These are phyloP conservation scores for Tinamus guttatus DNA, from an alignment of 2,113 vertebrate species.

Conservation along the genomic window DNA sequence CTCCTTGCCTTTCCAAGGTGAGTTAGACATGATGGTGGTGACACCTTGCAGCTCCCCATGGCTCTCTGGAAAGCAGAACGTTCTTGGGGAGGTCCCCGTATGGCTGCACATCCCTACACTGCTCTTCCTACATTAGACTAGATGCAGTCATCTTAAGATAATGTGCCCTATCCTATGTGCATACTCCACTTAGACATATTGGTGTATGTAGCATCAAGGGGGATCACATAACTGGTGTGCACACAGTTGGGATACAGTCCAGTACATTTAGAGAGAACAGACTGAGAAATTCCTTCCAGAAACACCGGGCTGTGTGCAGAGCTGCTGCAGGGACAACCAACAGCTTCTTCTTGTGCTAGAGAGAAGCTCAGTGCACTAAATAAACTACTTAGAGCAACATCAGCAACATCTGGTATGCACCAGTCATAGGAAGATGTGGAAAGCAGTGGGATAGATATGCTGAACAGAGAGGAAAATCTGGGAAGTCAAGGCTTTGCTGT, in stretches of 20 bases:
- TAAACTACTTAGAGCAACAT: too few relatives aligned
- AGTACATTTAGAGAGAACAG: not conserved
- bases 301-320: too few relatives aligned
- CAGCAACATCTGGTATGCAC: not conserved
- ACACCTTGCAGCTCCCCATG: rapidly evolving
- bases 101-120: not conserved
- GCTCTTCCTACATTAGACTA: not conserved
- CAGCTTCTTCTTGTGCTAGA: too few relatives aligned
- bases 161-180: not conserved
- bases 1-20: not conserved
- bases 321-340: not conserved
- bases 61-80: not conserved
- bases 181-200: rapidly evolving
- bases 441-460: not conserved
- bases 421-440: not conserved
- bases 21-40: not conserved
- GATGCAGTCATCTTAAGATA: not conserved
- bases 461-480: not conserved
- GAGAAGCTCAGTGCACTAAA: not conserved
- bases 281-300: not conserved
- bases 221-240: not conserved
- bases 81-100: not conserved
- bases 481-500: not conserved
- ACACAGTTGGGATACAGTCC: not conserved
- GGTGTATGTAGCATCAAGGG: not conserved